Evolutionary conservation across 2,797 vertebrate species (phyloP), one percentile per base, ranked within the genome.

Genomic region (Acanthiza pusilla): DNA sequence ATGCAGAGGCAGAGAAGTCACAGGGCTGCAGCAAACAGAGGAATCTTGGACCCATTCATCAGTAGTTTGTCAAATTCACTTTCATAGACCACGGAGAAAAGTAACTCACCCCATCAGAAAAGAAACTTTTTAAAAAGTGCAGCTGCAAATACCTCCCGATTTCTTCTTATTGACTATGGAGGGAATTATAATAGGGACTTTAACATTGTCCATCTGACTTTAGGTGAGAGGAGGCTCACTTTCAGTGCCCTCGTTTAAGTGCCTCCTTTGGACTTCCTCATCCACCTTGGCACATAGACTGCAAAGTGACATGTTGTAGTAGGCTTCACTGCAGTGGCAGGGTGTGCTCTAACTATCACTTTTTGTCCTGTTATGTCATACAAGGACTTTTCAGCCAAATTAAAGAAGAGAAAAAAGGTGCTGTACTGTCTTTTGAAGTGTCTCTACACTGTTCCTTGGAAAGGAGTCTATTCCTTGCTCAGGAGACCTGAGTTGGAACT

Each of bases 191-290:
- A 8, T 9, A 77, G 4, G 2, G 45, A 30, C 29, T 7, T 47
- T 71, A 32, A 5, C 7, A 19, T 29, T 61, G 38, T 36, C 27
- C 16, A 4, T 26, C 32, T 57, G 32, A 29, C 0, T 0, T 17
- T 40, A 40, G 32, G 20, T 29, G 45, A 87, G 43, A 53, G 36
- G 36, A 61, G 81, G 8, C 11, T 17, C 18, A 29, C 10, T 36
- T 77, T 38, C 25, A 19, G 13, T 48, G 14, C 8, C 27, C 42
- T 65, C 1, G 4, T 75, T 74, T 85, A 65, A 38, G n/a, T 27
- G 12, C 16, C 71, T 91, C 57, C 14, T 86, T 80, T 68, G 62
- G 42, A 43, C 25, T 90, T 71, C 54, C 9, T 58, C 14, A 60
- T 53, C 36, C 63, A 71, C n/a, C 8, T 50, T 78, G 68, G 19